These are phyloP conservation scores for Rhagoletis pomonella DNA, from an alignment of 1,140 invertebrate genomes.

Conservation along the genomic window DNA sequence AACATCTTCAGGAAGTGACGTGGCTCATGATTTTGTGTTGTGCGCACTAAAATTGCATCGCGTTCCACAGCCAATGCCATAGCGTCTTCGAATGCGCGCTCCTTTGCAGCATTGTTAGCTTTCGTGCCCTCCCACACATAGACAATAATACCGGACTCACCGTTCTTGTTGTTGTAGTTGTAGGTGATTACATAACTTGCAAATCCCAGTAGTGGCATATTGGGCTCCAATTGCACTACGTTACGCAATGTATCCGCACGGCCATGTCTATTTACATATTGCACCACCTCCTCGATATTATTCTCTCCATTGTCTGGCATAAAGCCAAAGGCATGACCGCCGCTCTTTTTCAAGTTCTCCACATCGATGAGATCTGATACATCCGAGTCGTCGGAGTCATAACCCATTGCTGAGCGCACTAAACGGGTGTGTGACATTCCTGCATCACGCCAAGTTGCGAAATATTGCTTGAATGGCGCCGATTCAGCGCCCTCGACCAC, in stretches of 20 bases:
- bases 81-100: slow-evolving; percentile 79
- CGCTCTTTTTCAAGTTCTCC: slow-evolving; percentile 72
- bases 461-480: slow-evolving; percentile 86
- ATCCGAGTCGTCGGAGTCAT: slow-evolving; percentile 66
- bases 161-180: slow-evolving; percentile 77
- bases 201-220: slow-evolving; percentile 84
- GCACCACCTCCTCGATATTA: slow-evolving; percentile 62
- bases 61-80: slow-evolving; percentile 79
- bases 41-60: slow-evolving; percentile 78
- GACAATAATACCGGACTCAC: slow-evolving; percentile 78
- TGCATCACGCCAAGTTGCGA: slow-evolving; percentile 82
- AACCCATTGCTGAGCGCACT: slow-evolving; percentile 75
- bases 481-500: slow-evolving; percentile 85
- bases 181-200: slow-evolving; percentile 88
- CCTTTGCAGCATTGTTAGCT: slow-evolving; percentile 59
- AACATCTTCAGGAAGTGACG: slow-evolving; percentile 87
- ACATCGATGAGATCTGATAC: slow-evolving; percentile 69
- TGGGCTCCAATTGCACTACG: slow-evolving; percentile 76
- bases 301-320: slow-evolving; percentile 83
- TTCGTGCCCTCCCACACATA: slow-evolving; percentile 81
- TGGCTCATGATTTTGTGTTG: slow-evolving; percentile 84
- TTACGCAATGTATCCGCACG: slow-evolving; percentile 66
- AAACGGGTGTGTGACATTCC: slow-evolving; percentile 78
- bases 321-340: slow-evolving; percentile 79
- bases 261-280: slow-evolving; percentile 63